phyloP scores from a whole-genome alignment of 2,888 invertebrate genomes.

The Sympetrum striolatum region DNA sequence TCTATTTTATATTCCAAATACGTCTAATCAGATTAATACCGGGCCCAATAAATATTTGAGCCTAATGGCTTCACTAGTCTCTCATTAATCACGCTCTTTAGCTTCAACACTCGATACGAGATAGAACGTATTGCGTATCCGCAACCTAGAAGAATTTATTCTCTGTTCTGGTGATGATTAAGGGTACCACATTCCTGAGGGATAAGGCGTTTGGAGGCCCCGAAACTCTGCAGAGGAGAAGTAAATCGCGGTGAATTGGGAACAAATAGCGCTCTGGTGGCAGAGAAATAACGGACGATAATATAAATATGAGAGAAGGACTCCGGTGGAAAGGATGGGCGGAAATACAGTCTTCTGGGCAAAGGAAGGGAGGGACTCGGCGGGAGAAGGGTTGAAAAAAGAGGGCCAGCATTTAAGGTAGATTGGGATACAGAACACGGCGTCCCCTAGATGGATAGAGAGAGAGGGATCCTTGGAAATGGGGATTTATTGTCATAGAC shows the following conservation, averaged over 20 bases:
- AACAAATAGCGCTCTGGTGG: conserved; percentile 33
- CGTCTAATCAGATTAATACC: too few relatives aligned
- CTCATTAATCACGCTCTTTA: too few relatives aligned
- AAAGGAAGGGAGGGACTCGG: neutral
- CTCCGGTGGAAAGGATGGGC: neutral
- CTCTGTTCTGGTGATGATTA: neutral
- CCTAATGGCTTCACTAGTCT: too few relatives aligned
- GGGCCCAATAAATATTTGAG: too few relatives aligned
- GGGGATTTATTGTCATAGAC: conserved; percentile 37
- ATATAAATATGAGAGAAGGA: conserved; percentile 40
- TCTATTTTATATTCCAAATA: too few relatives aligned
- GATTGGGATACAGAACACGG: conserved; percentile 2
- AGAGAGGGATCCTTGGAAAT: neutral
- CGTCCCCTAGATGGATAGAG: neutral
- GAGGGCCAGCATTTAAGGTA: neutral
- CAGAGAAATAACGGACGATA: conserved; percentile 22
- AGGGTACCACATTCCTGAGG: neutral
- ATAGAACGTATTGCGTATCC: neutral
- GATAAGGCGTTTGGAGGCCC: neutral
- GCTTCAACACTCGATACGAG: too few relatives aligned
- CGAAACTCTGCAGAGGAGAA: neutral
- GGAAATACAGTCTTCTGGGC: neutral
- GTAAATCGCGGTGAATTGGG: conserved; percentile 39
- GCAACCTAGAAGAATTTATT: neutral
- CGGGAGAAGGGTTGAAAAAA: neutral